Evolutionary conservation across 2,888 invertebrate species (phyloP), one percentile per base, ranked within the genome.

Genomic region (Callosobruchus maculatus): DNA sequence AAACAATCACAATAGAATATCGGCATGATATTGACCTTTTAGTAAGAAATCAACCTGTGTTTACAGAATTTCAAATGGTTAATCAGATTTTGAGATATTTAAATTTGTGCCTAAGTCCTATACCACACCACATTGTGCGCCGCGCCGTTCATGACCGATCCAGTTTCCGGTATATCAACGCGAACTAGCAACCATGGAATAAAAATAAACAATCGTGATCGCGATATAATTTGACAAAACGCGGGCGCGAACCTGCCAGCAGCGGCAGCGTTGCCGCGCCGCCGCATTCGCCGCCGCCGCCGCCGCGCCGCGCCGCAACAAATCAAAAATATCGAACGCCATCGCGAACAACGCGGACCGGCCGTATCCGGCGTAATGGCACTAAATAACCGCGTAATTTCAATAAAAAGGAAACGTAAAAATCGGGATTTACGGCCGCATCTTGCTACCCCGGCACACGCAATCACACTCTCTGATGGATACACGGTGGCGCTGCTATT

Each of bases 371-470:
- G 81, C 78, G 75, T 80, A 79, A 77, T 80, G 79, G 79, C 77
- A 80, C 80, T 81, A 81, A 81, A 81, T 82, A 82, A 80, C 80
- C 82, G 76, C 79, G 76, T 80, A 81, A 80, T 82, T 81, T 82
- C 81, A 80, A 82, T 82, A 80, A 81, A 83, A 82, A 82, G 82
- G 82, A 82, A 83, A 82, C 80, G 79, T 78, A 83, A 83, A 83
- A 83, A 83, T 81, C 79, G 78, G 81, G 80, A 83, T 83, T 84
- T 83, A 82, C 81, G 78, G 76, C 79, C 81, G 74, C 79, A 82
- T 79, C 79, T 82, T 82, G 79, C 79, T 82, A 81, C 79, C 49
- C 49, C 49, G 49, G 49, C 49, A 49, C 49, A 49, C 49, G 49
- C 49, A 49, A 49, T 49, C 49, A 49, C 13, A 49, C 49, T 49